Conservation (phyloP, 2,113 vertebrate genomes). For the Thalassoma bifasciatum region DNA sequence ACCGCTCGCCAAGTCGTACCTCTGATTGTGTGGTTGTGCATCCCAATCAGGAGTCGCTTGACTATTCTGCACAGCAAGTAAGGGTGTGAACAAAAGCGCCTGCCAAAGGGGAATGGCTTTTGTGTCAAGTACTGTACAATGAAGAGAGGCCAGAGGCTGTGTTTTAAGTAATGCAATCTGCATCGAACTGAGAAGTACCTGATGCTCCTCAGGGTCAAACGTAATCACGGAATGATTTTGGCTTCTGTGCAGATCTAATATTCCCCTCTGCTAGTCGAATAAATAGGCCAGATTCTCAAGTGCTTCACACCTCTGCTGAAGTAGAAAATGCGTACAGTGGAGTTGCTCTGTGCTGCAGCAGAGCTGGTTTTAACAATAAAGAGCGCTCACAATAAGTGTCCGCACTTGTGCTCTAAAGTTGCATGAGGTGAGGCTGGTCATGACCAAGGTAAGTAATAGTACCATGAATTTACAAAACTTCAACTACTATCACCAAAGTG, state of each 20-base stretch:
- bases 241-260: constrained; percentile 58
- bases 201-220: constrained; percentile 50
- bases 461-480: constrained; percentile 40
- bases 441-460: constrained; percentile 22
- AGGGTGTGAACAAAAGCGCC: constrained; percentile 10
- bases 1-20: neutral
- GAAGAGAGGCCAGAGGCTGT: constrained; percentile 44
- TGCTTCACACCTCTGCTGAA: constrained; percentile 22
- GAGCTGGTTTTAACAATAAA: constrained; percentile 21
- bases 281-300: constrained; percentile 50
- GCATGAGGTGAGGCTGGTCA: constrained; percentile 6
- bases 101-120: constrained; percentile 43
- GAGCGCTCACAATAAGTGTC: constrained; percentile 10
- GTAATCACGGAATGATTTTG: constrained; percentile 64
- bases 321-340: constrained; percentile 22
- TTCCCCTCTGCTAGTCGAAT: constrained; percentile 58
- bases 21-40: constrained; percentile 3
- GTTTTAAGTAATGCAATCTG: constrained; percentile 64
- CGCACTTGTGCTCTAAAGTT: constrained; percentile 12
- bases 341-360: constrained; percentile 1
- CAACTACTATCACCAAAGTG: constrained; percentile 33
- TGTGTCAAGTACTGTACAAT: constrained; percentile 52
- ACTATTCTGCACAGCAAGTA: constrained; percentile 28
- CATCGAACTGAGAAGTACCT: constrained; percentile 53
- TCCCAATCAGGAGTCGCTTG: constrained; percentile 32